Evolutionary conservation across 2,113 vertebrate genomes (phyloP).

Genomic region (Chloebia gouldiae): DNA sequence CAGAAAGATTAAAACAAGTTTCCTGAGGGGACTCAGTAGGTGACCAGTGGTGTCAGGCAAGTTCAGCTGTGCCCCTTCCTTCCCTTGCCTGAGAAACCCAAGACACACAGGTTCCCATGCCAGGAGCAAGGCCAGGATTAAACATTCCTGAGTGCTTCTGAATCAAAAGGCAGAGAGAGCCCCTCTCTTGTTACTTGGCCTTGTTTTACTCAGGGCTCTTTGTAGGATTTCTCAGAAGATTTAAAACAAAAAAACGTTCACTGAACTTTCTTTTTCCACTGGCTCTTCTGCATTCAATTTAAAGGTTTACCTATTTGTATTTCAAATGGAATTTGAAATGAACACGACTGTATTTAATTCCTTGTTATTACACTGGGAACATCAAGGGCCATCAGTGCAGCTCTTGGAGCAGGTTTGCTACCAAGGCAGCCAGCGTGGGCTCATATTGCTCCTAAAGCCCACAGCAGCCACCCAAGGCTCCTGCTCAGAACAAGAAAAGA

Average conservation of each 20-base stretch:
- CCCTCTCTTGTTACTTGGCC: background rate
- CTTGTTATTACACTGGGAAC: background rate
- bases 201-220: background rate
- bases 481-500: background rate
- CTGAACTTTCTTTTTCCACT: background rate
- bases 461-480: background rate
- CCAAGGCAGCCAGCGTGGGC: background rate
- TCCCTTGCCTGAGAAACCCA: fast-evolving
- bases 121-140: background rate
- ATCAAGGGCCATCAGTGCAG: background rate
- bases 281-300: background rate
- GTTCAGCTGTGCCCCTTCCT: background rate
- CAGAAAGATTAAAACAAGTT: background rate
- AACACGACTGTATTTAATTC: background rate
- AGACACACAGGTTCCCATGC: background rate
- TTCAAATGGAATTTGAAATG: slow-evolving; percentile 29
- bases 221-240: background rate
- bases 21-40: background rate
- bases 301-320: slow-evolving; percentile 16
- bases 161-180: background rate
- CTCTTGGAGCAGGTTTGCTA: background rate
- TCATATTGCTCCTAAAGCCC: fast-evolving
- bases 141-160: background rate
- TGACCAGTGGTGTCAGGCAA: background rate
- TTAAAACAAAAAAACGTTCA: background rate